Percentiles rank a stretch among this genome's conserved stretches.
Evolutionary conservation across 2,888 invertebrate genomes (phyloP).

Genomic region (Trachelus iudaicus): DNA sequence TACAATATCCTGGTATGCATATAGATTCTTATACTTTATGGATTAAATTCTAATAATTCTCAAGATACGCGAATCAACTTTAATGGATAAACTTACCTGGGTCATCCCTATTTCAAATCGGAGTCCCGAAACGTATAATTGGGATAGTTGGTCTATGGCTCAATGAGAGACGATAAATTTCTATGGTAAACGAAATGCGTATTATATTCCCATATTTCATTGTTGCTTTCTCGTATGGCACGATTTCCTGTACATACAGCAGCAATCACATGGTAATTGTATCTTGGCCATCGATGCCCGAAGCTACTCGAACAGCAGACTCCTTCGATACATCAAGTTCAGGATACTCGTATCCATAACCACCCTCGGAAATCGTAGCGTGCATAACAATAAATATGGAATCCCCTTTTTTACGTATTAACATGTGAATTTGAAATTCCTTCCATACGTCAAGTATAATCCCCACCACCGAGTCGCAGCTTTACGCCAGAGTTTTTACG

Average conservation of each 20-base stretch:
- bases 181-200: neutral
- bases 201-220: neutral
- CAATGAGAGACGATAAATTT: neutral
- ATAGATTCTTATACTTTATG: constrained; percentile 52
- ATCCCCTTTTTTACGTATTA: constrained; percentile 35
- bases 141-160: neutral
- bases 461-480: constrained; percentile 36
- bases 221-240: neutral
- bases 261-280: neutral
- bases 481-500: constrained; percentile 41
- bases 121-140: neutral
- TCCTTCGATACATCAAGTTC: neutral
- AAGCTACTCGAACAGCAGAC: neutral
- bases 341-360: neutral
- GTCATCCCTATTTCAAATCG: neutral
- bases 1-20: constrained; percentile 62
- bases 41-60: constrained; percentile 60
- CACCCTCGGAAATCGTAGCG: constrained; percentile 15
- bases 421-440: constrained; percentile 38
- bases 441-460: constrained; percentile 45
- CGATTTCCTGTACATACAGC: neutral
- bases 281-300: neutral
- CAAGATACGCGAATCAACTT: constrained; percentile 1
- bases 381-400: constrained; percentile 30
- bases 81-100: neutral